These are phyloP conservation scores for Trichoplusia ni DNA, from an alignment of 1,140 invertebrate genomes.

Conservation along the genomic window DNA sequence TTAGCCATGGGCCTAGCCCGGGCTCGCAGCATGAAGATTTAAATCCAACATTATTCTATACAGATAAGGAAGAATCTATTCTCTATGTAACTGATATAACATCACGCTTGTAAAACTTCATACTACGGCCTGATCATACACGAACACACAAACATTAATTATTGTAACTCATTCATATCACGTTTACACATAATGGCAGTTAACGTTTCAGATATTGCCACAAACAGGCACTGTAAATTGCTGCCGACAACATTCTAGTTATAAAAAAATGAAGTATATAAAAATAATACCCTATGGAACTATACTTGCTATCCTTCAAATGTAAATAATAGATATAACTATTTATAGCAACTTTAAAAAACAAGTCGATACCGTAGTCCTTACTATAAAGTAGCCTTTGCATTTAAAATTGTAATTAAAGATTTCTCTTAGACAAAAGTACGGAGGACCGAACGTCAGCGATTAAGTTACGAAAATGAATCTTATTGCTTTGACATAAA, in stretches of 20 bases:
- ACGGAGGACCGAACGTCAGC: no score
- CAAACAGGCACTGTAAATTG: background rate
- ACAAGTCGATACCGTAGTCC: background rate
- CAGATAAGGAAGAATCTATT: no score
- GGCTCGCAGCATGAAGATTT: no score
- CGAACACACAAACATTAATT: no score
- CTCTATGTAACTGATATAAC: no score
- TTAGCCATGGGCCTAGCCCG: no score
- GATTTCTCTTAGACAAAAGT: conserved; percentile 7
- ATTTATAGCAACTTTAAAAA: conserved; percentile 9
- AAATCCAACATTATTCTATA: no score
- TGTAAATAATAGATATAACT: background rate
- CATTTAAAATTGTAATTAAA: conserved; percentile 10
- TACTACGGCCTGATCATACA: no score
- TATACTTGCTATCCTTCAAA: background rate
- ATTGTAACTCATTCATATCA: conserved; percentile 12
- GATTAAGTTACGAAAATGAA: no score
- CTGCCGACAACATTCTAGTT: conserved; percentile 7
- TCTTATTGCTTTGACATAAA: no score
- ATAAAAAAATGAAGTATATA: no score
- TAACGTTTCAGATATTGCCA: conserved; percentile 1
- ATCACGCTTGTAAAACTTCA: no score
- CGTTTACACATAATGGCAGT: background rate
- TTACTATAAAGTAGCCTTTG: background rate
- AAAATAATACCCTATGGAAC: conserved; percentile 17